Conservation (phyloP, 2,113 vertebrate species). For the Microtus richardsoni region DNA sequence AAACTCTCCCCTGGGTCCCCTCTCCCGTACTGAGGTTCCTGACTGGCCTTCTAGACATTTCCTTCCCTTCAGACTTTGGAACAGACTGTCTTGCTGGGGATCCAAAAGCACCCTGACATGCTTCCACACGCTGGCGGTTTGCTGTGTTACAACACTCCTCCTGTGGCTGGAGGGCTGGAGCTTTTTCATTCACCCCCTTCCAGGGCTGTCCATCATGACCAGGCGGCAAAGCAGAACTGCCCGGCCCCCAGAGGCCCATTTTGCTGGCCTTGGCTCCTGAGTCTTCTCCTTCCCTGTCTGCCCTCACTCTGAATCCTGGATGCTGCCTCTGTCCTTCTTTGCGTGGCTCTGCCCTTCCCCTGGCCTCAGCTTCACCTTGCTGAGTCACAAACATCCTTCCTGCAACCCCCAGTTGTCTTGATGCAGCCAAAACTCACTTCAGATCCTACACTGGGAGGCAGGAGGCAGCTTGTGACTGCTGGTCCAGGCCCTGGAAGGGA, state of each 20-base stretch:
- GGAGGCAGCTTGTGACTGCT: constrained; percentile 55
- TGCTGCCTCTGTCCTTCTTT: constrained; percentile 56
- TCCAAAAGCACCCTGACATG: constrained; percentile 64
- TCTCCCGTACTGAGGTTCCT: not conserved
- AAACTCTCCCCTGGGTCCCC: not conserved
- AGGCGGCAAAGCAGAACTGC: not conserved
- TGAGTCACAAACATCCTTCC: constrained; percentile 67
- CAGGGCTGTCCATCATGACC: constrained; percentile 74
- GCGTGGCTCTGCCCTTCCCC: constrained; percentile 62
- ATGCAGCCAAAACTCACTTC: constrained; percentile 67
- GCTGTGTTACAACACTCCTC: constrained; percentile 74
- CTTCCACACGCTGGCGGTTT: constrained; percentile 77
- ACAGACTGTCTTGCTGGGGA: not conserved
- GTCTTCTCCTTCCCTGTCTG: not conserved
- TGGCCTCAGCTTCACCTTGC: constrained; percentile 70
- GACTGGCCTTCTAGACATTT: not conserved
- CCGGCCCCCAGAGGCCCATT: not conserved
- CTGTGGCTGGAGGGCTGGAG: constrained; percentile 69
- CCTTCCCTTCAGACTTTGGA: not conserved
- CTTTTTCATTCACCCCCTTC: constrained; percentile 68
- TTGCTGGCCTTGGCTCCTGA: not conserved
- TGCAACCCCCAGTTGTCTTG: constrained; percentile 5
- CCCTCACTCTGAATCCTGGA: not conserved
- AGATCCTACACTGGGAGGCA: constrained; percentile 65
- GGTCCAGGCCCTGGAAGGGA: not conserved